These are phyloP conservation scores for Rambutsinella grinnellia DNA, from an alignment of 2,888 invertebrate species.

Conservation along the genomic window DNA sequence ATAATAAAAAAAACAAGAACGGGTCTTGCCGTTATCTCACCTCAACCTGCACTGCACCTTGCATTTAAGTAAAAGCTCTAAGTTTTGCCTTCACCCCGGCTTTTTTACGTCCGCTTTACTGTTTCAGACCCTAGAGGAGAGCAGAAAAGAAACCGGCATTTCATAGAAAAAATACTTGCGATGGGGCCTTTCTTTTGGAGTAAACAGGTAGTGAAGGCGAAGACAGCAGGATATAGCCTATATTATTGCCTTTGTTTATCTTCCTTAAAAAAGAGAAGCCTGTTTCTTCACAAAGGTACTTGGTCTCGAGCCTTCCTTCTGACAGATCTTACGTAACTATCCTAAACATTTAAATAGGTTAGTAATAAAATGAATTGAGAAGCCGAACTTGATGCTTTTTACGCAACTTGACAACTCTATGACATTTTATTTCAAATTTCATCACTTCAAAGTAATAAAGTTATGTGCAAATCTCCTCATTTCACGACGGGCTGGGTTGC, in stretches of 20 bases:
- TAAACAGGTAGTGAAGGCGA: not conserved
- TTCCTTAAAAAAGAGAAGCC: constrained; percentile 20
- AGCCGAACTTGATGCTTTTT: constrained; percentile 5
- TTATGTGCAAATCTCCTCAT: not conserved
- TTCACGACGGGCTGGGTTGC: too few relatives aligned
- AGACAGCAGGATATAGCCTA: not conserved
- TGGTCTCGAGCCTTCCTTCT: not conserved
- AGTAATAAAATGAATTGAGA: not conserved
- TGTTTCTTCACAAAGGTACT: constrained; percentile 31
- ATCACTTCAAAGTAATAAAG: not conserved
- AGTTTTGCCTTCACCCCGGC: constrained; percentile 16
- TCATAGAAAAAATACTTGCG: not conserved
- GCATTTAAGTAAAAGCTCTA: constrained; percentile 42
- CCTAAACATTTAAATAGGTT: constrained; percentile 24
- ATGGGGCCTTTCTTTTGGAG: constrained; percentile 1
- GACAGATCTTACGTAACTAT: constrained; percentile 27
- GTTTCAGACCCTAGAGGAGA: not conserved
- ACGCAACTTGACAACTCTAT: not conserved
- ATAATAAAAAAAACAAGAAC: constrained; percentile 50
- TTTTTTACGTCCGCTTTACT: constrained; percentile 28
- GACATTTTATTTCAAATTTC: not conserved
- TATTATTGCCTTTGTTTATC: constrained; percentile 1
- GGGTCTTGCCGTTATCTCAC: constrained; percentile 67
- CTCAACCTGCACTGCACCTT: constrained; percentile 57
- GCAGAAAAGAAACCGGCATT: not conserved